phyloP scores from a whole-genome alignment of 2,888 invertebrate species.

The Aradus depressus region DNA sequence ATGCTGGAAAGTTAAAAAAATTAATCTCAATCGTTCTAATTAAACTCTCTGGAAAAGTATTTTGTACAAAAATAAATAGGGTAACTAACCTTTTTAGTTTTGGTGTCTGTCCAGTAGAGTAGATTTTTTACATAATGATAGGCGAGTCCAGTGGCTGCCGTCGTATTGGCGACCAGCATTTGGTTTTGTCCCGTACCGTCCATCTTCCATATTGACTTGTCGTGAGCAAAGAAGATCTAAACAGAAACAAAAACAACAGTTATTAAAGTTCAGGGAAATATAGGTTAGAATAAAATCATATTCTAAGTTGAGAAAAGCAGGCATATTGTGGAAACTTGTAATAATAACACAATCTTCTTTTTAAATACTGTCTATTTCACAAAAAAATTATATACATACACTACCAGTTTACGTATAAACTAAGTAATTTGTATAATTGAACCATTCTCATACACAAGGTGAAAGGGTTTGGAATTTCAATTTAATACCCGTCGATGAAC shows the following conservation, averaged over 20 bases:
- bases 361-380: background rate
- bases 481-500: too few species aligned
- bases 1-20: too few species aligned
- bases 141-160: conserved; percentile 75
- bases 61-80: too few species aligned
- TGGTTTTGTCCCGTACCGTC: conserved; percentile 45
- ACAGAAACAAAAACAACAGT: conserved; percentile 24
- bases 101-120: conserved; percentile 82
- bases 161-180: conserved; percentile 60
- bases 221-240: conserved; percentile 37
- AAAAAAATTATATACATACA: too few species aligned
- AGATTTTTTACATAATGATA: conserved; percentile 65
- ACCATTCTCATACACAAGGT: too few species aligned
- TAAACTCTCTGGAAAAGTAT: background rate
- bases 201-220: conserved; percentile 41
- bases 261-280: background rate
- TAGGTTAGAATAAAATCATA: background rate
- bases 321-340: background rate
- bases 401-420: too few species aligned
- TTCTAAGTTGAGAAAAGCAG: too few species aligned
- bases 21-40: too few species aligned
- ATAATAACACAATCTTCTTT: background rate
- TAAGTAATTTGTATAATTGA: too few species aligned
- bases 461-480: too few species aligned
- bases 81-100: conserved; percentile 60